phyloP scores from a whole-genome alignment of 2,113 vertebrate genomes.

The Percina caprodes region DNA sequence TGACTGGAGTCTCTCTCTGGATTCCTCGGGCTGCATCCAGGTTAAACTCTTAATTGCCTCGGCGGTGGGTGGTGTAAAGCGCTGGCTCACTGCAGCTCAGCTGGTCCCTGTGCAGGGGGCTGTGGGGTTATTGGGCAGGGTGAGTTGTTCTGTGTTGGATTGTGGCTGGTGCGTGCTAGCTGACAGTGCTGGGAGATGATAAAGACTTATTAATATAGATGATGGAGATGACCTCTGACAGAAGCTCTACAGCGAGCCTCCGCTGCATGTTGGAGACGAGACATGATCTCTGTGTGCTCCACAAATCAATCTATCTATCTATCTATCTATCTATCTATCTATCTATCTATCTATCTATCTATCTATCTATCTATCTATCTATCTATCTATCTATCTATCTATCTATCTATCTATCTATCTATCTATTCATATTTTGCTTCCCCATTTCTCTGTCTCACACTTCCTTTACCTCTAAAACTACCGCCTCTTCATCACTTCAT shows the following conservation, averaged over 20 bases:
- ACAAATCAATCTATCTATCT: not conserved
- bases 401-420: conserved; percentile 33
- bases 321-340: conserved; percentile 45
- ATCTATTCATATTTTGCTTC: not conserved
- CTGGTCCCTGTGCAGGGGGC: conserved; percentile 67
- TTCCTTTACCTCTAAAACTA: not conserved
- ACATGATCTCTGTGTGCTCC: conserved; percentile 23
- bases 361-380: conserved; percentile 32
- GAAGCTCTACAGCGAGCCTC: conserved; percentile 43
- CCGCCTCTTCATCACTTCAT: not conserved
- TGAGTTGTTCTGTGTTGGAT: conserved; percentile 59
- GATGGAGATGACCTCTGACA: conserved; percentile 78
- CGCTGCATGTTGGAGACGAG: conserved; percentile 19
- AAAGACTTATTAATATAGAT: conserved; percentile 81
- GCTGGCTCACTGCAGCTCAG: conserved; percentile 72
- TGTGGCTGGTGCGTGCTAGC: conserved; percentile 52
- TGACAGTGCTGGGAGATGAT: conserved; percentile 62
- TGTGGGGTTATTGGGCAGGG: conserved; percentile 47
- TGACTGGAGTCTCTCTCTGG: conserved; percentile 74
- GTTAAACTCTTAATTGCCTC: conserved; percentile 80
- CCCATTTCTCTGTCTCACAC: not conserved
- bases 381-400: conserved; percentile 37
- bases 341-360: conserved; percentile 45
- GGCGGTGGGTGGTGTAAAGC: conserved; percentile 76
- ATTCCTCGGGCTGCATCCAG: conserved; percentile 77